phyloP scores from a whole-genome alignment of 2,888 invertebrate species.

The Itoplectis maculator region DNA sequence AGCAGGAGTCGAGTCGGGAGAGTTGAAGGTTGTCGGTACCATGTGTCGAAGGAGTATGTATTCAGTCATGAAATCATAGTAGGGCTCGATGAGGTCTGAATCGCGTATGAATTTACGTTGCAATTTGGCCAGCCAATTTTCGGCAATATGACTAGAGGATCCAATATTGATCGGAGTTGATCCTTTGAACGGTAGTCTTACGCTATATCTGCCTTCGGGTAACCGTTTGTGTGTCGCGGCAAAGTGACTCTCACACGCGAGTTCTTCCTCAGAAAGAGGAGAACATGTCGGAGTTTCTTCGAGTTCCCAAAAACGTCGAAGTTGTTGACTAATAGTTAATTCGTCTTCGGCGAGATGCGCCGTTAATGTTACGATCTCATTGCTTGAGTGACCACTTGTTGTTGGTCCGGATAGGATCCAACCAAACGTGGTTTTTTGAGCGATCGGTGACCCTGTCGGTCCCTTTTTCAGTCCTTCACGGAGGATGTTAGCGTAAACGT shows the following conservation, averaged over 20 bases:
- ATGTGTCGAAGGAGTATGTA: slow-evolving; percentile 60
- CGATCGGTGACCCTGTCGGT: slow-evolving; percentile 28
- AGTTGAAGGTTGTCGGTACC: slow-evolving; percentile 31
- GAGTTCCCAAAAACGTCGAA: slow-evolving; percentile 70
- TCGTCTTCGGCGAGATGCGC: slow-evolving; percentile 25
- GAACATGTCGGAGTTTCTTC: slow-evolving; percentile 66
- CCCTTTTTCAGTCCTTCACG: slow-evolving; percentile 41
- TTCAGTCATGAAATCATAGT: slow-evolving; percentile 61
- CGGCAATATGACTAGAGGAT: slow-evolving; percentile 68
- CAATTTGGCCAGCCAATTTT: slow-evolving; percentile 70
- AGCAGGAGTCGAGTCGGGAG: slow-evolving; percentile 3
- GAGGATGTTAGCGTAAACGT: slow-evolving; percentile 46
- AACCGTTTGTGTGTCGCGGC: slow-evolving; percentile 64
- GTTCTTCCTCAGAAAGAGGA: slow-evolving; percentile 66
- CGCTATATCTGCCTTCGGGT: slow-evolving; percentile 70
- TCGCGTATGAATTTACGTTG: slow-evolving; percentile 68
- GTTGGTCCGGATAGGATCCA: slow-evolving; percentile 55
- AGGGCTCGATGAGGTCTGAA: slow-evolving; percentile 48
- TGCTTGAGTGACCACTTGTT: slow-evolving; percentile 9
- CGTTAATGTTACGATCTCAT: not conserved
- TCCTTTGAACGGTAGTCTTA: slow-evolving; percentile 71
- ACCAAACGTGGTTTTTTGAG: slow-evolving; percentile 52
- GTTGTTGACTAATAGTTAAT: not conserved
- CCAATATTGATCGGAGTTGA: slow-evolving; percentile 59
- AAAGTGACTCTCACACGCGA: slow-evolving; percentile 71